Conservation (phyloP, 2,113 vertebrate genomes). For the Lampris incognitus region DNA sequence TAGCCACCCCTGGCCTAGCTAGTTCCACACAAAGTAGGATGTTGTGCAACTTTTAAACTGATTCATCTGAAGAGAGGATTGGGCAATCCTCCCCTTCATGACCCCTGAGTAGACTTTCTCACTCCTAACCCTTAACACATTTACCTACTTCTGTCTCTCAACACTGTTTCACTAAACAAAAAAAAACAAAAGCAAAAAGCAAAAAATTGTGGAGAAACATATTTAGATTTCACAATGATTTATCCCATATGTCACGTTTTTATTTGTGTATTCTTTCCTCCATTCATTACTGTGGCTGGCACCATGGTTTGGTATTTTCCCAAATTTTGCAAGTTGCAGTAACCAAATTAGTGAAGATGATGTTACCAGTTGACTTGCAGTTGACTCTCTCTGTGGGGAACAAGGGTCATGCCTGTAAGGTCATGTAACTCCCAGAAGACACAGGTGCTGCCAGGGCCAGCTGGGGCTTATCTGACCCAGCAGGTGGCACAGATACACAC, state of each 20-base stretch:
- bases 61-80: not conserved
- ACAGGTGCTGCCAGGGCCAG: not conserved
- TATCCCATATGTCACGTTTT: too few species aligned
- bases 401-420: slow-evolving; percentile 53
- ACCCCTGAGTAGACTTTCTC: not conserved
- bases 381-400: not conserved
- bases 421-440: not conserved
- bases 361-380: too few species aligned
- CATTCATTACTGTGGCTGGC: too few species aligned
- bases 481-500: not conserved
- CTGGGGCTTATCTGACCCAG: slow-evolving; percentile 11
- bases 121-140: not conserved
- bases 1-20: too few species aligned
- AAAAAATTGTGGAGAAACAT: too few species aligned
- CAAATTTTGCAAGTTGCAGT: too few species aligned
- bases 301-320: too few species aligned
- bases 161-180: not conserved
- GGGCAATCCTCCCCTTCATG: not conserved
- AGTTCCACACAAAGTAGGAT: not conserved
- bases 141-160: not conserved
- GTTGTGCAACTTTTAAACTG: not conserved
- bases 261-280: too few species aligned
- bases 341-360: too few species aligned
- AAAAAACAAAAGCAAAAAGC: too few species aligned
- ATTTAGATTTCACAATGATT: too few species aligned